Percentiles rank a stretch among this genome's conserved stretches.
These are phyloP conservation scores for Nematolebias whitei DNA, from an alignment of 2,113 vertebrate genomes.

Conservation along the genomic window DNA sequence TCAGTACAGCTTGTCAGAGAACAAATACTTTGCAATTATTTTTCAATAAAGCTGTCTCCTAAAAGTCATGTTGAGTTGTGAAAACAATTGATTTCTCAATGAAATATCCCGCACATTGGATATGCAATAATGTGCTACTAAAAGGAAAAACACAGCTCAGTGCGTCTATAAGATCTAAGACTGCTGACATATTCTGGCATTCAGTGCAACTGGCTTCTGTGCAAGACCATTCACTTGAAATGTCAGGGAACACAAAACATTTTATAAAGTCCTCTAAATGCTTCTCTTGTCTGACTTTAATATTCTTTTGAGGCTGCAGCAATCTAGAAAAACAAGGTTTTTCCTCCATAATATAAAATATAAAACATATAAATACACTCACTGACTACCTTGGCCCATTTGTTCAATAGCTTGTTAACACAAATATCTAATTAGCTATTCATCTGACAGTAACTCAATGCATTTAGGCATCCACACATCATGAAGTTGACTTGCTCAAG, in stretches of 20 bases:
- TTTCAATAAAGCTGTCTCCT: conserved; percentile 22
- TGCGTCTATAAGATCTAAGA: conserved; percentile 39
- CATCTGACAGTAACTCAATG: too few species aligned
- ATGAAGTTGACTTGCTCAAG: too few species aligned
- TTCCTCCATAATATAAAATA: conserved; percentile 40
- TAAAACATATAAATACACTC: conserved; percentile 46
- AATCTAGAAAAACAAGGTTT: conserved; percentile 30
- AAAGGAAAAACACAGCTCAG: conserved; percentile 20
- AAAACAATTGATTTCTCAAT: conserved; percentile 34
- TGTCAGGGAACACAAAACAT: conserved; percentile 43
- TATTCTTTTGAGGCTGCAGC: conserved; percentile 41
- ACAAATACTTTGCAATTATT: conserved; percentile 22
- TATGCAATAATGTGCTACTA: conserved; percentile 25
- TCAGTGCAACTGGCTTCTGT: conserved; percentile 21
- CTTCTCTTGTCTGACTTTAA: conserved; percentile 31
- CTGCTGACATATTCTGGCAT: conserved; percentile 18
- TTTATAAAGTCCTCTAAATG: conserved; percentile 26
- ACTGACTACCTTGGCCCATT: too few species aligned
- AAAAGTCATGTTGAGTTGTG: conserved; percentile 18
- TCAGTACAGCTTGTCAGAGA: conserved; percentile 28
- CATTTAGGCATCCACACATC: too few species aligned
- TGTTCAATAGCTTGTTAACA: too few species aligned
- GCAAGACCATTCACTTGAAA: conserved; percentile 36
- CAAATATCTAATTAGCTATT: too few species aligned
- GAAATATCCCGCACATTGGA: conserved; percentile 8